Conservation (phyloP, 2,113 vertebrate species). For the Aplodontia rufa region DNA sequence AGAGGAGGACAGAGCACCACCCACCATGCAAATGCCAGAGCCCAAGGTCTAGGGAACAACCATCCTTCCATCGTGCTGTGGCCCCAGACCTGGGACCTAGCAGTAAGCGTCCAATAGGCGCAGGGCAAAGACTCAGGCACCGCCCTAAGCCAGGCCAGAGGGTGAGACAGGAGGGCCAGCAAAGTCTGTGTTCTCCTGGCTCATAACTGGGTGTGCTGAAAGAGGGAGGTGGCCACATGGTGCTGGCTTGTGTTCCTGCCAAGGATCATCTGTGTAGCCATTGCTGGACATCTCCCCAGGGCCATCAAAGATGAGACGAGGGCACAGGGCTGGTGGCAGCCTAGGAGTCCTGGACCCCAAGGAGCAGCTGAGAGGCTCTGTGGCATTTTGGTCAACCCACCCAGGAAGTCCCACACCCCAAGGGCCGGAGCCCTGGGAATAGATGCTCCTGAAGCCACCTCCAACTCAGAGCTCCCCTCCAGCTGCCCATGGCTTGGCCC, state of each 20-base stretch:
- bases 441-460: not conserved
- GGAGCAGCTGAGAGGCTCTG: not conserved
- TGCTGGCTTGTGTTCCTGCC: accelerated
- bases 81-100: not conserved
- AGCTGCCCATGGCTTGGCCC: accelerated
- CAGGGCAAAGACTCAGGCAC: too few relatives aligned
- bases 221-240: not conserved
- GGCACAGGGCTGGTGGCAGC: accelerated
- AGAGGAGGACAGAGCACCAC: not conserved
- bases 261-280: accelerated
- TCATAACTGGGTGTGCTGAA: too few relatives aligned
- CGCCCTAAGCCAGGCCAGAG: not conserved
- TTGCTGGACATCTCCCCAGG: accelerated
- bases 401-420: not conserved
- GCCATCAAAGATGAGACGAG: not conserved
- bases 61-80: accelerated
- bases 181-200: not conserved
- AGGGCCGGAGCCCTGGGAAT: not conserved
- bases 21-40: not conserved
- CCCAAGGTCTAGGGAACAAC: too few relatives aligned
- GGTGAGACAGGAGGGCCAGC: accelerated
- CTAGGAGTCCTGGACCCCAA: not conserved
- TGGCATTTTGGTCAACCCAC: not conserved
- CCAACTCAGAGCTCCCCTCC: not conserved
- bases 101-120: accelerated